phyloP scores from a whole-genome alignment of 2,113 vertebrate genomes.

The Phaetusa simplex region DNA sequence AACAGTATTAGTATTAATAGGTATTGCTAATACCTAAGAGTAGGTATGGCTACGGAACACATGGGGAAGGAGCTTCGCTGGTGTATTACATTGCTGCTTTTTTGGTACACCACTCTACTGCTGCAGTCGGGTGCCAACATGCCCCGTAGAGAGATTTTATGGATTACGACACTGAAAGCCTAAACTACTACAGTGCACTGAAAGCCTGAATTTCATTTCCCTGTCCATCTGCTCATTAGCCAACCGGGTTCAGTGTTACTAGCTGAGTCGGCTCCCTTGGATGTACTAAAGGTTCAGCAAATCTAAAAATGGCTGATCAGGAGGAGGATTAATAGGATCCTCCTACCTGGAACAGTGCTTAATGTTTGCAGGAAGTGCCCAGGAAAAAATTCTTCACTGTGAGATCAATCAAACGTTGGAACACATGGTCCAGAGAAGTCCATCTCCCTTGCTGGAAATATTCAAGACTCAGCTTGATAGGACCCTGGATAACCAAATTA shows the following conservation, averaged over 20 bases:
- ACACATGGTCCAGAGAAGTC: fast-evolving
- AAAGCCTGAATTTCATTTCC: background rate
- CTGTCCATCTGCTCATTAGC: background rate
- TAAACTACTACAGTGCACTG: background rate
- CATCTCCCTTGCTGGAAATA: background rate
- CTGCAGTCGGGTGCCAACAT: background rate
- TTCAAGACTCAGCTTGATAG: background rate
- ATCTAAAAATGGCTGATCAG: background rate
- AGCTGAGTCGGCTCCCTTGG: background rate
- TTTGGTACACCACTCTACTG: background rate
- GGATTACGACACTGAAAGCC: background rate
- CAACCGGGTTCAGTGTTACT: background rate
- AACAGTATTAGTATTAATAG: no score
- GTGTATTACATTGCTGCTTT: background rate
- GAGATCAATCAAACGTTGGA: background rate
- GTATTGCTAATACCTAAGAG: background rate
- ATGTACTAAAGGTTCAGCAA: background rate
- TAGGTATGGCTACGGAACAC: background rate
- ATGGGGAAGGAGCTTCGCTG: background rate
- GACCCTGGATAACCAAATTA: background rate
- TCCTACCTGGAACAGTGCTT: background rate
- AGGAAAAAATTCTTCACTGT: background rate
- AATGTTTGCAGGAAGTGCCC: background rate
- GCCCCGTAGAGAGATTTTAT: background rate
- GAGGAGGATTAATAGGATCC: background rate